A percentile compares a stretch with the other conserved stretches of the same genome.
Evolutionary conservation across 64 coral and sea anemone genomes (phyloP).

Genomic region (Astreopora myriophthalma): DNA sequence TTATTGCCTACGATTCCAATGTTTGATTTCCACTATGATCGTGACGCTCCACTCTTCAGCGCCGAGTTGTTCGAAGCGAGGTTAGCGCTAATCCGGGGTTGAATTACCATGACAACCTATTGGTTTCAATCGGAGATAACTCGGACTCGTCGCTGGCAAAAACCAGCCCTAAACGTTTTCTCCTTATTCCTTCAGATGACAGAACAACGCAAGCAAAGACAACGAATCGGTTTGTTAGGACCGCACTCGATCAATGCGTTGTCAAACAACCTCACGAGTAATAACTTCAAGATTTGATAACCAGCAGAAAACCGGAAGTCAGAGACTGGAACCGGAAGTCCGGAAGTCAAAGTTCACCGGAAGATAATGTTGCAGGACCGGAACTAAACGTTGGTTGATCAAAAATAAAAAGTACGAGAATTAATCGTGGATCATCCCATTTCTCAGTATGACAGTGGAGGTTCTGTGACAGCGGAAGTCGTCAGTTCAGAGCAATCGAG

Average conservation of each 20-base stretch:
- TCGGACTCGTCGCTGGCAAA: too few species aligned
- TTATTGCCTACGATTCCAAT: too few species aligned
- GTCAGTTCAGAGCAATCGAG: neutral
- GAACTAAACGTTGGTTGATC: neutral
- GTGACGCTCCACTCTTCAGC: too few species aligned
- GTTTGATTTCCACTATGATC: too few species aligned
- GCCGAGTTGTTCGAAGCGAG: too few species aligned
- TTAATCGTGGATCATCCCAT: neutral
- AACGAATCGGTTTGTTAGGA: slow-evolving; percentile 80
- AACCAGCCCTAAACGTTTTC: neutral
- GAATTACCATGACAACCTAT: too few species aligned
- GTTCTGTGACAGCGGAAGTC: neutral
- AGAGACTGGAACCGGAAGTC: too few species aligned
- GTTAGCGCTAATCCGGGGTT: too few species aligned
- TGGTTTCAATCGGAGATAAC: too few species aligned
- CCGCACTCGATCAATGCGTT: slow-evolving; percentile 47
- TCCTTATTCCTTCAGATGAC: slow-evolving; percentile 74
- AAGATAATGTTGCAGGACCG: neutral
- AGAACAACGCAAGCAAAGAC: slow-evolving; percentile 92
- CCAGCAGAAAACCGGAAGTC: neutral
- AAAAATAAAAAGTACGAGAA: neutral
- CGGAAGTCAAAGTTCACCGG: neutral
- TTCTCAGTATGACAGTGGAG: neutral
- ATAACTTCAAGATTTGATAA: slow-evolving; percentile 89
- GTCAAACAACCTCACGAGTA: slow-evolving; percentile 40